These are phyloP conservation scores for Hololepta plana DNA, from an alignment of 2,888 invertebrate genomes.

Conservation along the genomic window DNA sequence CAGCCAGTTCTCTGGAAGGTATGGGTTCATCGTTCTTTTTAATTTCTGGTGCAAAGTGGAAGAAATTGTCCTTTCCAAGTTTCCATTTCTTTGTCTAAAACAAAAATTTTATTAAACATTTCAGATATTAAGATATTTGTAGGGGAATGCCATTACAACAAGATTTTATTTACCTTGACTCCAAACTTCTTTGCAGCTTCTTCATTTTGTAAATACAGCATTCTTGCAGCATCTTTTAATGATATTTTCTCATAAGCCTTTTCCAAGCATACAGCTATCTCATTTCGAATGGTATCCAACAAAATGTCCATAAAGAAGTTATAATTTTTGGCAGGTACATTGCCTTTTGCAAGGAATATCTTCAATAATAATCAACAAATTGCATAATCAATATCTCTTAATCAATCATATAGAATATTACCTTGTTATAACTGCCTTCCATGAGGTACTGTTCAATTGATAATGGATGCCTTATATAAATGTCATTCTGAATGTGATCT, in stretches of 20 bases:
- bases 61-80: constrained; percentile 57
- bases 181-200: constrained; percentile 69
- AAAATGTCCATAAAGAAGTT: constrained; percentile 94
- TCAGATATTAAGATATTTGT: not conserved
- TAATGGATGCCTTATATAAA: constrained; percentile 86
- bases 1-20: constrained; percentile 79
- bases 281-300: constrained; percentile 85
- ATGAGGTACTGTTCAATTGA: constrained; percentile 95
- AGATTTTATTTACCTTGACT: constrained; percentile 38
- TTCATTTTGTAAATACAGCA: constrained; percentile 67
- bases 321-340: constrained; percentile 91
- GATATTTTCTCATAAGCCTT: constrained; percentile 88
- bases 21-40: constrained; percentile 57
- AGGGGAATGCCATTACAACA: not conserved
- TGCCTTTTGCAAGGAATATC: constrained; percentile 82
- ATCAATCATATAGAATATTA: too few relatives aligned
- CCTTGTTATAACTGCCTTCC: constrained; percentile 98
- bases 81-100: constrained; percentile 63
- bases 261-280: constrained; percentile 93
- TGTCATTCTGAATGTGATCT: constrained; percentile 79
- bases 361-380: constrained; percentile 16
- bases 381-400: too few relatives aligned
- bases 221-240: constrained; percentile 68
- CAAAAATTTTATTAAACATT: constrained; percentile 8
- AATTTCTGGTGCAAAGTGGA: constrained; percentile 62